A percentile compares a stretch with the other conserved stretches of the same genome.
Evolutionary conservation across 2,797 vertebrate genomes (phyloP).

Genomic region (Lateolabrax maculatus): DNA sequence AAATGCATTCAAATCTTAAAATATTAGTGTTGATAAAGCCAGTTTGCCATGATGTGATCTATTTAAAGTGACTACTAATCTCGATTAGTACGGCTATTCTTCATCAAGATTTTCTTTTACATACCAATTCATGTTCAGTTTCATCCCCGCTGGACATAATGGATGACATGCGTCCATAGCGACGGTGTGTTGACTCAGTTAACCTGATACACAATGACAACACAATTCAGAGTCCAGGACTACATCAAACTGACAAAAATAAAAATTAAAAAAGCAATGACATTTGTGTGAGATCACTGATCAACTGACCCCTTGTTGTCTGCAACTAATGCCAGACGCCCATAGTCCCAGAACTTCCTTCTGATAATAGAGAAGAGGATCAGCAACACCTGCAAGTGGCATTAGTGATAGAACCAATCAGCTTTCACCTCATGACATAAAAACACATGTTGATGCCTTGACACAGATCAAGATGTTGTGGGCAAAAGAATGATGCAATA

Average conservation of each 20-base stretch:
- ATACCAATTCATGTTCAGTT: conserved; percentile 87
- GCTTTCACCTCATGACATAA: background rate
- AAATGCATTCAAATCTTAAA: background rate
- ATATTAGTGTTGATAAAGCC: too few relatives aligned
- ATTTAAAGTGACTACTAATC: background rate
- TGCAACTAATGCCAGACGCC: conserved; percentile 93
- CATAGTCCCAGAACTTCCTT: conserved; percentile 94
- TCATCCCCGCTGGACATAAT: conserved; percentile 83
- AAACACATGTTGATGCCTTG: background rate
- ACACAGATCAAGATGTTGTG: background rate
- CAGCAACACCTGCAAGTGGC: conserved; percentile 85
- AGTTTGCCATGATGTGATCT: background rate
- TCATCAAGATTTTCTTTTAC: conserved; percentile 16
- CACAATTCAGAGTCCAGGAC: conserved; percentile 8
- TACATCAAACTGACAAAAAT: background rate
- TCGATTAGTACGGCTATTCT: background rate
- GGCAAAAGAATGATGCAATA: background rate
- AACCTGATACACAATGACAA: conserved; percentile 72
- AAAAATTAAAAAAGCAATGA: background rate
- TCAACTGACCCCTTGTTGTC: conserved; percentile 85
- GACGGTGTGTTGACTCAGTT: conserved; percentile 66
- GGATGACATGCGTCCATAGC: conserved; percentile 84
- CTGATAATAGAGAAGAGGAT: conserved; percentile 91
- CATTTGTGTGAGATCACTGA: background rate
- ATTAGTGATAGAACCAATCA: background rate